Evolutionary conservation across 1,140 invertebrate genomes (phyloP).

Genomic region (Leptinotarsa texana): DNA sequence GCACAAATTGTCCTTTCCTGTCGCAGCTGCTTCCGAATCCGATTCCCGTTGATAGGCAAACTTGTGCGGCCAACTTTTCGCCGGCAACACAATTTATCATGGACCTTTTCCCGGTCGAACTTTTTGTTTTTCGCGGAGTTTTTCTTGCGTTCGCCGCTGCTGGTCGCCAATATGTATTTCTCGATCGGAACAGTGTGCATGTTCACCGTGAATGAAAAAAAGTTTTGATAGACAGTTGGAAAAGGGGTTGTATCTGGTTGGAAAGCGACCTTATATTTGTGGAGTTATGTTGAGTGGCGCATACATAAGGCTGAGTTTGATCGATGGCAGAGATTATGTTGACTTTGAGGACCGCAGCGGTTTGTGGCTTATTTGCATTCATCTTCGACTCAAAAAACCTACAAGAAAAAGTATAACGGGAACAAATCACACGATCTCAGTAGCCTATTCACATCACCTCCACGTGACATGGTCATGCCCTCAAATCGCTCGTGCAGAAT

Average conservation of each 20-base stretch:
- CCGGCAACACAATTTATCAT: slow-evolving; percentile 1
- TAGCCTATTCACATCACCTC: too few relatives aligned
- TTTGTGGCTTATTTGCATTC: too few relatives aligned
- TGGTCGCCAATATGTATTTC: background rate
- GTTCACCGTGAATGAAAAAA: background rate
- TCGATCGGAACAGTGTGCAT: background rate
- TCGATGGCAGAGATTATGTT: too few relatives aligned
- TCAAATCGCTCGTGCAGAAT: too few relatives aligned
- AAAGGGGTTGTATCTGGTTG: background rate
- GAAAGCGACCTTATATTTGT: too few relatives aligned
- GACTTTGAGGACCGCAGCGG: too few relatives aligned
- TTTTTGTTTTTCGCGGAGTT: background rate
- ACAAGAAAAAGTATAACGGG: too few relatives aligned
- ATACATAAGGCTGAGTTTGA: too few relatives aligned
- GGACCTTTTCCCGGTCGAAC: background rate
- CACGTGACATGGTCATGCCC: too few relatives aligned
- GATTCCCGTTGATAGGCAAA: background rate
- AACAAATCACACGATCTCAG: too few relatives aligned
- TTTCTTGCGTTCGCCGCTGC: background rate
- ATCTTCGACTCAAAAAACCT: too few relatives aligned
- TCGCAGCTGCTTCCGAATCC: background rate
- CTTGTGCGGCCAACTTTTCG: background rate
- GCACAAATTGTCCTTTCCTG: background rate
- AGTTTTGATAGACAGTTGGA: background rate
- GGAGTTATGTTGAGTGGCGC: too few relatives aligned